These are phyloP conservation scores for Ostrea edulis DNA, from an alignment of 1,140 invertebrate species.

Conservation along the genomic window DNA sequence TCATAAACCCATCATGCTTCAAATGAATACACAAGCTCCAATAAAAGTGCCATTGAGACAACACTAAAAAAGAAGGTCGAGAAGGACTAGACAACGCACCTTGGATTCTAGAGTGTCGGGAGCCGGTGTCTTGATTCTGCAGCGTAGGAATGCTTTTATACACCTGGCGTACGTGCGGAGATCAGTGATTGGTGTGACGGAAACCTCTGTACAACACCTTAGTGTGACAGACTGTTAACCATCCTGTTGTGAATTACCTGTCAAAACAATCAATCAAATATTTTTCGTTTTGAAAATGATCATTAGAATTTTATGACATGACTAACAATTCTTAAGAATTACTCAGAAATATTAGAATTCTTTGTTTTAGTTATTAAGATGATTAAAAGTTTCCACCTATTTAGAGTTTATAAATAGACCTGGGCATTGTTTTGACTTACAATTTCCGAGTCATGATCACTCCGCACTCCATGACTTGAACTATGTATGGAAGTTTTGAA, in stretches of 20 bases:
- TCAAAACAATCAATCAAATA: conserved; percentile 25
- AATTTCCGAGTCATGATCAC: not conserved
- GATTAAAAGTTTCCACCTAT: not conserved
- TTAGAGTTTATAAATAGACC: conserved; percentile 11
- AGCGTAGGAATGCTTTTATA: not conserved
- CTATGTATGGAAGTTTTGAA: not conserved
- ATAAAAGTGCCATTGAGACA: not conserved
- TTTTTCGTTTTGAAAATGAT: not conserved
- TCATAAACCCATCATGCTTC: not conserved
- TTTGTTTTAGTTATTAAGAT: not conserved
- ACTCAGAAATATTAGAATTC: not conserved
- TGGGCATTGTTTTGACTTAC: not conserved
- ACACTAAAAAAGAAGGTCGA: not conserved
- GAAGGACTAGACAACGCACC: not conserved
- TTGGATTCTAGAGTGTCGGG: conserved; percentile 8
- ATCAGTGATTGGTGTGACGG: not conserved
- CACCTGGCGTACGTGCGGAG: conserved; percentile 18
- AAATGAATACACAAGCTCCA: not conserved
- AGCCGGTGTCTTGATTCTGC: not conserved
- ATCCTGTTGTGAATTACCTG: not conserved
- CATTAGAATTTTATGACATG: conserved; percentile 10
- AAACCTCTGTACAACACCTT: conserved; percentile 23
- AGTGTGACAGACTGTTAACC: conserved; percentile 25
- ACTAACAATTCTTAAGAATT: not conserved
- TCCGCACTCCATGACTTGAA: not conserved